Base-by-base conservation (phyloP, 2,888 invertebrate genomes). In the Protodeltote pygarga region DNA sequence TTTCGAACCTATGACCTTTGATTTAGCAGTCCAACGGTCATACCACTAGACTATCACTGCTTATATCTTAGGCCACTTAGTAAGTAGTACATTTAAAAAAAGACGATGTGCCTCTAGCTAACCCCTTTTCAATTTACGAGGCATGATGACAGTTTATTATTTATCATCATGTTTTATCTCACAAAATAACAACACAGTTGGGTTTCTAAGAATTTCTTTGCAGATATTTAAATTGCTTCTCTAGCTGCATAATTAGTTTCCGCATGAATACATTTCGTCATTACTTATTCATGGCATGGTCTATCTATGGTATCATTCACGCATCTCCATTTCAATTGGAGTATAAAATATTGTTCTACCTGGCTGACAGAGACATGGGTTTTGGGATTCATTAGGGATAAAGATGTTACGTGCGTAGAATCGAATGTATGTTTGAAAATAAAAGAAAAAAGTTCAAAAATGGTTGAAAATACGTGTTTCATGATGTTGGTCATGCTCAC, bases 231-330 rank as follows among this genome's bases (percentile, higher is more conserved):
- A 49, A 50, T 42, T 15, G 24, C 9, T 41, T 14, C 33, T 15
- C 33, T 5, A 11, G 25, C 32, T 32, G 25, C 42, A 27, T 31
- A 17, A 25, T 42, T 39, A 45, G 47, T 55, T 59, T 62, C 54
- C 54, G 62, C 59, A 52, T 65, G 50, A 58, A 47, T 61, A 34
- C 39, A 29, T 41, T 39, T 37, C 49, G 41, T 58, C 21, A 53
- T 69, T 50, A 52, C 17, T 24, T 41, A 67, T 69, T 67, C 63
- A 31, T 45, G 24, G 13, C 70, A 69, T 65, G 68, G 11, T 47
- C 32, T 28, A 19, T 47, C 32, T 28, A 19, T 28, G 25, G 24
- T 55, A 59, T 61, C 64, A 61, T 40, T 44, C 44, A 28, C 24
- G 38, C 32, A 62, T 62, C 65, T 53, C 14, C 47, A 23, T 39